phyloP scores from a whole-genome alignment of 2,888 invertebrate species.

The Xestoiulus laeticollis region DNA sequence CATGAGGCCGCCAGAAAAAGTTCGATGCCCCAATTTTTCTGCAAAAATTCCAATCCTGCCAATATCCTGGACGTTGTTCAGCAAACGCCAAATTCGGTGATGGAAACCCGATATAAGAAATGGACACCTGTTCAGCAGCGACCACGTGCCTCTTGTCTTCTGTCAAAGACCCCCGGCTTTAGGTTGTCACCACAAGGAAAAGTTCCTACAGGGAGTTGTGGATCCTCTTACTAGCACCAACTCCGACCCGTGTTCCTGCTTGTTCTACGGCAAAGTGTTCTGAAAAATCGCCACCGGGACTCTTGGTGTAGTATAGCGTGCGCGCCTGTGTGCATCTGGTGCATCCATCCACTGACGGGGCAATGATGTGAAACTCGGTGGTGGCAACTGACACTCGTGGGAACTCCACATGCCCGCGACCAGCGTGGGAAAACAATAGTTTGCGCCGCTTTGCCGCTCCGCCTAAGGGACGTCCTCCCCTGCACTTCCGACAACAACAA shows the following conservation, averaged over 20 bases:
- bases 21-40: background rate
- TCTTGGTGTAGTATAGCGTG: background rate
- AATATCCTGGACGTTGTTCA: background rate
- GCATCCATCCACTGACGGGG: conserved; percentile 51
- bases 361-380: conserved; percentile 49
- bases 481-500: conserved; percentile 42
- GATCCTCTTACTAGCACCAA: too few relatives aligned
- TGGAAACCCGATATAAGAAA: background rate
- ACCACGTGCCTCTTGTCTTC: background rate
- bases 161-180: background rate
- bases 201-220: background rate
- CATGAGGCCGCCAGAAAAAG: background rate
- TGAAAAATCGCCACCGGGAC: background rate
- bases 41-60: background rate
- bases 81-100: background rate
- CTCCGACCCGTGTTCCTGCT: background rate
- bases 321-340: conserved; percentile 46
- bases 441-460: conserved; percentile 44
- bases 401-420: conserved; percentile 49
- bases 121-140: background rate
- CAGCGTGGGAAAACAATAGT: conserved; percentile 52
- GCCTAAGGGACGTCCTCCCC: conserved; percentile 37
- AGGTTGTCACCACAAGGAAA: background rate
- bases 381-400: conserved; percentile 52
- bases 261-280: background rate